These are phyloP conservation scores for Lutraria lutraria DNA, from an alignment of 2,888 invertebrate species.

Conservation along the genomic window DNA sequence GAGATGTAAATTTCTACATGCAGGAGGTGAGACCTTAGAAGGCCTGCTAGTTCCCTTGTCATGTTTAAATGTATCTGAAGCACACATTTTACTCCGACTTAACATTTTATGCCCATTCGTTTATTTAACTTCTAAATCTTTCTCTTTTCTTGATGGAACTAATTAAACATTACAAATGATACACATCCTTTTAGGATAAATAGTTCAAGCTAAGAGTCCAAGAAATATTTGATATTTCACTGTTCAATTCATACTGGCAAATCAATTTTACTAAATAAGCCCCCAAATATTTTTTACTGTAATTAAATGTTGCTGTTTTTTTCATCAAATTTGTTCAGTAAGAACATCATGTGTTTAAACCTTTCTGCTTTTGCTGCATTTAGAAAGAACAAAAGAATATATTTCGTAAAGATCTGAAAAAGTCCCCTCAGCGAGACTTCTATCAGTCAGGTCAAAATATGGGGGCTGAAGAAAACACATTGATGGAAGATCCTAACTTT, in stretches of 20 bases:
- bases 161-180: too few relatives aligned
- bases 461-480: constrained; percentile 15
- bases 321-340: too few relatives aligned
- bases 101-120: too few relatives aligned
- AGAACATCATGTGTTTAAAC: background rate
- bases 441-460: constrained; percentile 7
- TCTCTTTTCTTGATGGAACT: too few relatives aligned
- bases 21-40: constrained; percentile 66
- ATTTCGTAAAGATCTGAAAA: constrained; percentile 57
- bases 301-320: background rate
- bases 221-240: too few relatives aligned
- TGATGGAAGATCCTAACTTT: constrained; percentile 49
- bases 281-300: too few relatives aligned
- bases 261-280: too few relatives aligned
- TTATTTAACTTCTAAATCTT: too few relatives aligned
- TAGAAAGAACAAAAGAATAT: constrained; percentile 65
- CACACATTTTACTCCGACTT: too few relatives aligned
- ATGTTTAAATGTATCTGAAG: background rate
- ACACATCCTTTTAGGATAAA: too few relatives aligned
- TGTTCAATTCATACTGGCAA: too few relatives aligned
- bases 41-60: constrained; percentile 15
- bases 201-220: too few relatives aligned
- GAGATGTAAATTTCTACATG: constrained; percentile 64
- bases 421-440: constrained; percentile 9
- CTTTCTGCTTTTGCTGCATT: constrained; percentile 33